Conservation (phyloP, 2,113 vertebrate genomes). For the Antigone vipio region DNA sequence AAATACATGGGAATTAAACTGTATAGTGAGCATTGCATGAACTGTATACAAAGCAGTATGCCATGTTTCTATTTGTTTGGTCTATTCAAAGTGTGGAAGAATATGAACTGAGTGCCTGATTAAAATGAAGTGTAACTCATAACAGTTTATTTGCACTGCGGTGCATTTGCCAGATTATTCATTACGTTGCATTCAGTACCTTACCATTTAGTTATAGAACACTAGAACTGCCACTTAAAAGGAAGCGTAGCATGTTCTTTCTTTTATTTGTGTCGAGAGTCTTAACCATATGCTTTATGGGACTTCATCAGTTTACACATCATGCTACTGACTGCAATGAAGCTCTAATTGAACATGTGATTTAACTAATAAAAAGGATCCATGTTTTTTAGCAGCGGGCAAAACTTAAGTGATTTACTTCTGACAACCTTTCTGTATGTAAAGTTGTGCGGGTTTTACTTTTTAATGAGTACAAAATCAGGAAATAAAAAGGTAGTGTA, state of each 20-base stretch:
- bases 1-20: not conserved
- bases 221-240: constrained; percentile 18
- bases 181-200: not conserved
- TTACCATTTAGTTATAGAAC: not conserved
- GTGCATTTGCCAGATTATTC: not conserved
- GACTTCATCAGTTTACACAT: not conserved
- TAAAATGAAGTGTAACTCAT: constrained; percentile 48
- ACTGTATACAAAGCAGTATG: not conserved
- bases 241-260: not conserved
- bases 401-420: not conserved
- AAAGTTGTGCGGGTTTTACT: not conserved
- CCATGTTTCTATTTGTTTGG: constrained; percentile 18
- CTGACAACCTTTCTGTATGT: not conserved
- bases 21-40: not conserved
- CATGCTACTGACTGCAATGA: not conserved
- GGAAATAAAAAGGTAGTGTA: not conserved
- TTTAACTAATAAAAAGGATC: not conserved
- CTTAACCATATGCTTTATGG: constrained; percentile 22
- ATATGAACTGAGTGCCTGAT: constrained; percentile 12
- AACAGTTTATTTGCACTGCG: constrained; percentile 31
- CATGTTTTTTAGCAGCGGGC: not conserved
- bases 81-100: not conserved
- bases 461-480: not conserved
- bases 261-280: constrained; percentile 22
- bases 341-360: not conserved